These are phyloP conservation scores for Strigops habroptila DNA, from an alignment of 2,113 vertebrate genomes.

Conservation along the genomic window DNA sequence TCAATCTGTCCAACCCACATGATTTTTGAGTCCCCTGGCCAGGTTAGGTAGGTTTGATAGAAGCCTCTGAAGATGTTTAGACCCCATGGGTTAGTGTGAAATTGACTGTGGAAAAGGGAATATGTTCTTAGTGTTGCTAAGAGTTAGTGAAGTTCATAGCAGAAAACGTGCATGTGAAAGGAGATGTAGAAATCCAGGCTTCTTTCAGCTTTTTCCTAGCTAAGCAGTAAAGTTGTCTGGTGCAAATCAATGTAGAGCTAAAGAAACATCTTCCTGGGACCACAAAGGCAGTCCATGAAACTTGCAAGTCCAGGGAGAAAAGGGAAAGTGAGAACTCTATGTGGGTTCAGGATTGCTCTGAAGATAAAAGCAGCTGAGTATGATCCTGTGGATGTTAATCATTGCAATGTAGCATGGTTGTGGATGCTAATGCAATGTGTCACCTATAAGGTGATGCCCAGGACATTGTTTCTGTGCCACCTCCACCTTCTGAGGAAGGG, in stretches of 20 bases:
- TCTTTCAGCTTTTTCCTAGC: not conserved
- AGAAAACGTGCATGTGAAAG: not conserved
- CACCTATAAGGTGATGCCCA: not conserved
- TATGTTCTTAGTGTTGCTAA: not conserved
- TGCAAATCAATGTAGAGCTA: not conserved
- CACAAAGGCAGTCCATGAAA: not conserved
- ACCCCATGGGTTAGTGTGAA: not conserved
- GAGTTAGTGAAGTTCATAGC: not conserved
- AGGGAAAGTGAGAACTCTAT: not conserved
- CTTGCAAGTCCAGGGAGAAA: not conserved
- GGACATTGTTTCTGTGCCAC: not conserved
- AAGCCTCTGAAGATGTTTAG: not conserved
- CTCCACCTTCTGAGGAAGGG: not conserved
- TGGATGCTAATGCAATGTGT: fast-evolving
- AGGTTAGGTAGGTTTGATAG: not conserved
- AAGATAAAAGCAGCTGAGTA: not conserved
- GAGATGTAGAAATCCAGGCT: not conserved
- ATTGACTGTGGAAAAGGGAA: not conserved
- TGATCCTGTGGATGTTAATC: not conserved
- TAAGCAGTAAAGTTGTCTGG: not conserved
- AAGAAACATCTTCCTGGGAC: not conserved
- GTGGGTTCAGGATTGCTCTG: not conserved
- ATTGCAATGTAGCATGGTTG: fast-evolving
- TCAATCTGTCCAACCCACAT: not conserved
- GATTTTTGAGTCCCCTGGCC: not conserved